Conservation (phyloP, 2,888 invertebrate species). For the Tenthredo mesomela region DNA sequence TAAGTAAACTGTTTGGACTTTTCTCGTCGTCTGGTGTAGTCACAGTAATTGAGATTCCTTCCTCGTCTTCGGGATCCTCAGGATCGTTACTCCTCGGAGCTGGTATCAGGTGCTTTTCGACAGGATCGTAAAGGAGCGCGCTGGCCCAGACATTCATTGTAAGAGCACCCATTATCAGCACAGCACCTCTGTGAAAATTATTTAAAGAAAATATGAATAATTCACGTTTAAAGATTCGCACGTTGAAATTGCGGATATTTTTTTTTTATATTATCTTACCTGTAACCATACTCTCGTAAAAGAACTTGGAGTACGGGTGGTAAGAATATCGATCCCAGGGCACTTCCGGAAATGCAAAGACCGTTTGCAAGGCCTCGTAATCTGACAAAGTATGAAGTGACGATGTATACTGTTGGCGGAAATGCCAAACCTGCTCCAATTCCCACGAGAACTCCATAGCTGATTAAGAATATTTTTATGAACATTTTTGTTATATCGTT, state of each 20-base stretch:
- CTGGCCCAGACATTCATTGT: constrained; percentile 92
- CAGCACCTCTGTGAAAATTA: constrained; percentile 84
- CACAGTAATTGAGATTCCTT: constrained; percentile 69
- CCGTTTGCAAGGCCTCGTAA: constrained; percentile 91
- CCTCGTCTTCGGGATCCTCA: constrained; percentile 72
- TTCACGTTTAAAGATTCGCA: too few species aligned
- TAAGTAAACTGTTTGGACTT: constrained; percentile 60
- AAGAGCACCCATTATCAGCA: constrained; percentile 89
- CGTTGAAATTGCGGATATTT: not conserved
- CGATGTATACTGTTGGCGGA: constrained; percentile 94
- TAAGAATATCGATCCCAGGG: constrained; percentile 91
- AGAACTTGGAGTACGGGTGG: constrained; percentile 88
- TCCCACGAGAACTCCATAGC: constrained; percentile 91
- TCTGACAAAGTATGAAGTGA: constrained; percentile 91
- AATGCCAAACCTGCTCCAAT: constrained; percentile 92
- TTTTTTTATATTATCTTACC: constrained; percentile 80
- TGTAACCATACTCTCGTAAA: constrained; percentile 87
- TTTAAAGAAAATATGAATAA: constrained; percentile 56
- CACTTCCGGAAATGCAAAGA: constrained; percentile 93
- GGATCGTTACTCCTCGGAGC: constrained; percentile 74
- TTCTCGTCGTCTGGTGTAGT: constrained; percentile 71
- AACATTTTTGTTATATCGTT: not conserved
- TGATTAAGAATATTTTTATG: constrained; percentile 73
- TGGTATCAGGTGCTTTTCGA: constrained; percentile 87
- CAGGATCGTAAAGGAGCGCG: constrained; percentile 91